A percentile compares a stretch with the other conserved stretches of the same genome.
phyloP scores from a whole-genome alignment of 2,113 vertebrate genomes.

The Urocitellus parryii region DNA sequence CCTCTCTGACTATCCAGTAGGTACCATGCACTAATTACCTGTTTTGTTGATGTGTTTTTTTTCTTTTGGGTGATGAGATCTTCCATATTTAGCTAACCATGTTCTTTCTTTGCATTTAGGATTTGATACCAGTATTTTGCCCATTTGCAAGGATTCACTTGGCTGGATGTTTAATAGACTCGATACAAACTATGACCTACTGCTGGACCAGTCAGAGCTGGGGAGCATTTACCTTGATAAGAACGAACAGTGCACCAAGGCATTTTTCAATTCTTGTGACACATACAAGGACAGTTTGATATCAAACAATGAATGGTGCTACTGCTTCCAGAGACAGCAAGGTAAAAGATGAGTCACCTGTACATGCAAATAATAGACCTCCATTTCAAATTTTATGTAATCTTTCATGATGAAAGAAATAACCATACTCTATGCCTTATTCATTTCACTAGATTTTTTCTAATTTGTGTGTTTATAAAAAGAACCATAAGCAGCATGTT shows the following conservation, averaged over 20 bases:
- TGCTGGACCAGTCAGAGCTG: slow-evolving; percentile 96
- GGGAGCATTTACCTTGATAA: slow-evolving; percentile 95
- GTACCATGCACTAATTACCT: background rate
- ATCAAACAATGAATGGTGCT: slow-evolving; percentile 98
- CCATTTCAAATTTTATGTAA: slow-evolving; percentile 40
- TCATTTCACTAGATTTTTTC: slow-evolving; percentile 7
- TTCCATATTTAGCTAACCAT: slow-evolving; percentile 41
- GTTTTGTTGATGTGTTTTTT: background rate
- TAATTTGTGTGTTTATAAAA: slow-evolving; percentile 59
- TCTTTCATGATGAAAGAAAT: background rate
- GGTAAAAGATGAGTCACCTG: slow-evolving; percentile 86
- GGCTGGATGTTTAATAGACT: slow-evolving; percentile 99
- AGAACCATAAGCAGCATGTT: slow-evolving; percentile 16
- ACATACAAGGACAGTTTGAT: slow-evolving; percentile 93
- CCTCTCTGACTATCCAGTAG: background rate
- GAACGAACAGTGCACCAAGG: slow-evolving; percentile 93
- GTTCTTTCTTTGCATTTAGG: slow-evolving; percentile 84
- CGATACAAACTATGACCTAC: slow-evolving; percentile 96
- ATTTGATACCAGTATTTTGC: slow-evolving; percentile 94
- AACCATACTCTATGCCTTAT: background rate
- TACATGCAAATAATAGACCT: background rate
- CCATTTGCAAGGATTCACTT: slow-evolving; percentile 96
- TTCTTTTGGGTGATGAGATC: background rate
- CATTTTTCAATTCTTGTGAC: slow-evolving; percentile 96
- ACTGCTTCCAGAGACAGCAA: slow-evolving; percentile 98